Evolutionary conservation across 2,113 vertebrate species (phyloP).

Genomic region (Oreotrochilus melanogaster): DNA sequence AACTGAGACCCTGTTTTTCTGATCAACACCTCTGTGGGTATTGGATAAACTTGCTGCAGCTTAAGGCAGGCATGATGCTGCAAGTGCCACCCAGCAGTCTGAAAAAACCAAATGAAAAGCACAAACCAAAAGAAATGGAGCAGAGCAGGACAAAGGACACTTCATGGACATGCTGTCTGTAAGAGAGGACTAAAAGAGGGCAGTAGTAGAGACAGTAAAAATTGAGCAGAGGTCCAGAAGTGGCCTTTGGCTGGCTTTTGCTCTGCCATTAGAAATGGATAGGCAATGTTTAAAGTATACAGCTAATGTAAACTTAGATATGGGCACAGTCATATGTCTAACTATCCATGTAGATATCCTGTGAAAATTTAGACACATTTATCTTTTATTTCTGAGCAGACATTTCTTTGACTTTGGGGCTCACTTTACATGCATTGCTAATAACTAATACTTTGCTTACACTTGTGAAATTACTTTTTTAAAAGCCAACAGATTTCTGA

Average conservation of each 20-base stretch:
- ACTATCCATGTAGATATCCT: neutral
- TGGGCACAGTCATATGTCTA: neutral
- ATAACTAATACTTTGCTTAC: neutral
- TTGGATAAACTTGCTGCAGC: neutral
- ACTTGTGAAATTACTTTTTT: neutral
- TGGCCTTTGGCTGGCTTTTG: neutral
- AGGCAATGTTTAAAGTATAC: neutral
- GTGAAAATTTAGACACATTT: neutral
- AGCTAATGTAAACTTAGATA: neutral
- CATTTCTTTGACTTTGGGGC: neutral
- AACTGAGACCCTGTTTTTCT: neutral
- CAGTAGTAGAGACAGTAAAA: neutral
- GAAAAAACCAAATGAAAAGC: neutral
- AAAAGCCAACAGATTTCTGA: neutral
- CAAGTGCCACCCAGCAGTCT: neutral
- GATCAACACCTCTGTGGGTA: neutral
- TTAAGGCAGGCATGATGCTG: neutral
- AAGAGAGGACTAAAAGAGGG: neutral
- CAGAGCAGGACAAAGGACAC: neutral
- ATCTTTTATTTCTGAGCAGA: neutral
- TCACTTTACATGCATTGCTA: neutral
- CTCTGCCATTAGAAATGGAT: neutral
- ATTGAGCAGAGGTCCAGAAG: neutral
- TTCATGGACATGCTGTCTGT: neutral
- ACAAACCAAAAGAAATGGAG: neutral